These are phyloP conservation scores for Erythrocebus patas DNA, from an alignment of 2,113 vertebrate genomes.

Conservation along the genomic window DNA sequence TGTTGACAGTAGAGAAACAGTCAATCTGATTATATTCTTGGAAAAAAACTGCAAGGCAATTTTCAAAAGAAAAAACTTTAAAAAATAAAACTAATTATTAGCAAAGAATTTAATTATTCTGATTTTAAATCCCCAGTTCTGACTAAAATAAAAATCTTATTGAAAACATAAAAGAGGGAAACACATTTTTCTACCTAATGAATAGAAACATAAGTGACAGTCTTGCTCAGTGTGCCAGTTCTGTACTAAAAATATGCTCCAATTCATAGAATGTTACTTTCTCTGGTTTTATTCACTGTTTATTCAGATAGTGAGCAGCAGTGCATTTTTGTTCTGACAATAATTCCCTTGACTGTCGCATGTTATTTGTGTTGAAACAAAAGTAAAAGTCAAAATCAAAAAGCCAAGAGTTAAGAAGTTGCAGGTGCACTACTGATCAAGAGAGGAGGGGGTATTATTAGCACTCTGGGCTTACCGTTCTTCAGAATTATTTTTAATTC, in stretches of 20 bases:
- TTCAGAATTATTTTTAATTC: neutral
- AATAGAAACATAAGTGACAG: neutral
- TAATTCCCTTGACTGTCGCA: neutral
- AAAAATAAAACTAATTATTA: slow-evolving; percentile 69
- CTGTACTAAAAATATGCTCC: slow-evolving; percentile 30
- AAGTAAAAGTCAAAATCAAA: neutral
- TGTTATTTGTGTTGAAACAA: neutral
- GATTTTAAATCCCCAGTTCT: neutral
- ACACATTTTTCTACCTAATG: slow-evolving; percentile 34
- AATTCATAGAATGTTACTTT: neutral
- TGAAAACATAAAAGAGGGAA: neutral
- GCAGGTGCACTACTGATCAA: neutral
- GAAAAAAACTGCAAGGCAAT: slow-evolving; percentile 53
- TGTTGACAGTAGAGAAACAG: slow-evolving; percentile 51
- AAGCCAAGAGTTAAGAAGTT: neutral
- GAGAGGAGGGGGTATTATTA: neutral
- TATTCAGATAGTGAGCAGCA: neutral
- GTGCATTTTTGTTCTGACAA: neutral
- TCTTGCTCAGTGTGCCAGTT: neutral
- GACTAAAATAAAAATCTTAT: neutral
- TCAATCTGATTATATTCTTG: slow-evolving; percentile 49
- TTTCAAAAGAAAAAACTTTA: slow-evolving; percentile 62
- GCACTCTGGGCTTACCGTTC: neutral
- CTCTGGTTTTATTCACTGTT: neutral
- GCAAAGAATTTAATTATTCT: slow-evolving; percentile 67